phyloP scores from a whole-genome alignment of 2,888 invertebrate genomes.

The Heliothis peltigera region DNA sequence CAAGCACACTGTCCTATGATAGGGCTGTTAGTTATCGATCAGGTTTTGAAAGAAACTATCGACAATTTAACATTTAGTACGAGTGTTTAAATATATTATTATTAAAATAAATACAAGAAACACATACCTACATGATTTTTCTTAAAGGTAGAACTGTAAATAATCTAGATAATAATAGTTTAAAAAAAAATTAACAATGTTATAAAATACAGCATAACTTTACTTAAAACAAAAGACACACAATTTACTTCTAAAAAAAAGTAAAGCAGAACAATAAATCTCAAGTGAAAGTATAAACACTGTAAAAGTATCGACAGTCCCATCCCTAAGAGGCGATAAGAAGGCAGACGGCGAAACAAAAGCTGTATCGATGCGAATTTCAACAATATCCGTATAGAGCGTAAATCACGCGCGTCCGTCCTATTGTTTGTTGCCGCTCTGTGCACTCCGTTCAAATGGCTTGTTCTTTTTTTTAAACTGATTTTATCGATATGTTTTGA shows the following conservation, averaged over 20 bases:
- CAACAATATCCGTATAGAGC: slow-evolving; percentile 62
- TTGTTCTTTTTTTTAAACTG: slow-evolving; percentile 57
- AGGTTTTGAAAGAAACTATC: neutral
- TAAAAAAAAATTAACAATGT: no score
- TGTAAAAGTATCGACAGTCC: slow-evolving; percentile 48
- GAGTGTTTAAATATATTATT: no score
- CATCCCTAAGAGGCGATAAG: slow-evolving; percentile 64
- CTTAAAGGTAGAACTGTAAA: no score
- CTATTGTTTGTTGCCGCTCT: slow-evolving; percentile 64
- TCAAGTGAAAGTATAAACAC: slow-evolving; percentile 41
- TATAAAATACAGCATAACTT: neutral
- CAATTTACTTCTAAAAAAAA: neutral
- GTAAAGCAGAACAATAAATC: slow-evolving; percentile 38
- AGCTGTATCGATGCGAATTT: slow-evolving; percentile 65
- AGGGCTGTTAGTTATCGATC: slow-evolving; percentile 42
- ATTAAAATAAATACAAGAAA: no score
- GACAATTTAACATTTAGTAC: no score
- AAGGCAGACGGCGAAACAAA: slow-evolving; percentile 63
- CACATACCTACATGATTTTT: no score
- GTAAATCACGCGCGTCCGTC: slow-evolving; percentile 64
- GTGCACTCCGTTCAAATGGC: slow-evolving; percentile 50
- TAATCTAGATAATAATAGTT: no score
- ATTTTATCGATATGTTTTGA: slow-evolving; percentile 61
- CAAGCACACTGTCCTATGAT: slow-evolving; percentile 36
- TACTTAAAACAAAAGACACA: neutral